These are phyloP conservation scores for Protomyctophum bolini DNA, from an alignment of 2,113 vertebrate species.

Conservation along the genomic window DNA sequence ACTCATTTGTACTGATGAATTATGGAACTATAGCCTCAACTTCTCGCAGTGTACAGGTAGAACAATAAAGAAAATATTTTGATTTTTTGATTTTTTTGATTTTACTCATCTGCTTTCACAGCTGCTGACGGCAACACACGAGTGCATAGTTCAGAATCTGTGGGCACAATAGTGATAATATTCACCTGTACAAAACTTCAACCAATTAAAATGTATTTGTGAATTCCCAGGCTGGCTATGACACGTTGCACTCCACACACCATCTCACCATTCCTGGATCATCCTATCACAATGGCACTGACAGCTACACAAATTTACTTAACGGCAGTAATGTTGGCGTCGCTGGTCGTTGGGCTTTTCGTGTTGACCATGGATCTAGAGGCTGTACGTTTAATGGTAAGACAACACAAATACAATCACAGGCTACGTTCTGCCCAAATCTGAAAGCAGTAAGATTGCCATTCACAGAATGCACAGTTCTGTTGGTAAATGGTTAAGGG, in stretches of 20 bases:
- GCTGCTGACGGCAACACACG: fast-evolving
- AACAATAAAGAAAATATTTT: background rate
- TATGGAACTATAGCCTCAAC: conserved; percentile 55
- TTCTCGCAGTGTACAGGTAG: background rate
- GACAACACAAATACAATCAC: background rate
- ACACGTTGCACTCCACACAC: conserved; percentile 36
- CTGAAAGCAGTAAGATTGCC: no score
- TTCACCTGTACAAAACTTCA: background rate
- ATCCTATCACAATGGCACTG: background rate
- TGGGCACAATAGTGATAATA: background rate
- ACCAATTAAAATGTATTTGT: background rate
- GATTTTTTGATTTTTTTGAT: no score
- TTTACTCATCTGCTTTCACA: background rate
- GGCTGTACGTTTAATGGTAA: conserved; percentile 41
- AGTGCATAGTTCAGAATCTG: no score
- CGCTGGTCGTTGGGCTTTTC: conserved; percentile 61
- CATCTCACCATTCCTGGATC: conserved; percentile 57
- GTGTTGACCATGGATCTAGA: conserved; percentile 22
- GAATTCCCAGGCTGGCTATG: conserved; percentile 62
- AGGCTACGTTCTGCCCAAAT: no score
- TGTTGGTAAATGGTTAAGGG: no score
- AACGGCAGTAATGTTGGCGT: conserved; percentile 46
- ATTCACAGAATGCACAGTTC: no score
- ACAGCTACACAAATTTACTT: background rate
- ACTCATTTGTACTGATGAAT: conserved; percentile 71